Conservation (phyloP, 1,140 invertebrate genomes). For the Solen grandis region DNA sequence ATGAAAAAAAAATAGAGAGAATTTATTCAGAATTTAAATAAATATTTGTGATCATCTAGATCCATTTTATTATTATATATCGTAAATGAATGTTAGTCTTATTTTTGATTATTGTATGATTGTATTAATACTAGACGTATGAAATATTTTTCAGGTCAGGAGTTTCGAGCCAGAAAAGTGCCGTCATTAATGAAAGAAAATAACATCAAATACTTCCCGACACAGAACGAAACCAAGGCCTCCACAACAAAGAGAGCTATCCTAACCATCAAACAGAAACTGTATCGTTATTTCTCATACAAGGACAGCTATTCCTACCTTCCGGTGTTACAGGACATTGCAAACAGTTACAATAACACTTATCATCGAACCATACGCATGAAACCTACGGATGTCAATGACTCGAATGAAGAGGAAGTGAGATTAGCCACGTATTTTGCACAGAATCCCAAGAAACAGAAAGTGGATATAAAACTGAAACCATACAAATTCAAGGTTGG, state of each 20-base stretch:
- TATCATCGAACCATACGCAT: conserved; percentile 29
- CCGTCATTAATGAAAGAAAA: conserved; percentile 4
- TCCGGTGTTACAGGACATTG: conserved; percentile 16
- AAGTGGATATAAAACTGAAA: no score
- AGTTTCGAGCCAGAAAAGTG: conserved; percentile 4
- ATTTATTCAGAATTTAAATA: no score
- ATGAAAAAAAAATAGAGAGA: no score
- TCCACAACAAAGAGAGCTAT: neutral
- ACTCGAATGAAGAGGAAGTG: conserved; percentile 31
- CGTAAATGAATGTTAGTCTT: no score
- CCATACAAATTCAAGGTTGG: conserved; percentile 1
- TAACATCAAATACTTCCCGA: neutral
- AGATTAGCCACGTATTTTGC: no score
- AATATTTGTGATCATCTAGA: no score
- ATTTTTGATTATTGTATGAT: neutral
- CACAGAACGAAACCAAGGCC: conserved; percentile 14
- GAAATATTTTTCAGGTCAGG: conserved; percentile 30
- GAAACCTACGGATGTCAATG: neutral
- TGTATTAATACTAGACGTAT: neutral
- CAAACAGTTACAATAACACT: conserved; percentile 15
- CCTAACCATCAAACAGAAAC: neutral
- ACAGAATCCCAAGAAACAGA: no score
- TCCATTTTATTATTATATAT: no score
- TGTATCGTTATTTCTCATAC: conserved; percentile 1
- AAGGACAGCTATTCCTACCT: conserved; percentile 1